These are phyloP conservation scores for Meloidogyne floridensis DNA, from an alignment of 1,140 invertebrate genomes.

Conservation along the genomic window DNA sequence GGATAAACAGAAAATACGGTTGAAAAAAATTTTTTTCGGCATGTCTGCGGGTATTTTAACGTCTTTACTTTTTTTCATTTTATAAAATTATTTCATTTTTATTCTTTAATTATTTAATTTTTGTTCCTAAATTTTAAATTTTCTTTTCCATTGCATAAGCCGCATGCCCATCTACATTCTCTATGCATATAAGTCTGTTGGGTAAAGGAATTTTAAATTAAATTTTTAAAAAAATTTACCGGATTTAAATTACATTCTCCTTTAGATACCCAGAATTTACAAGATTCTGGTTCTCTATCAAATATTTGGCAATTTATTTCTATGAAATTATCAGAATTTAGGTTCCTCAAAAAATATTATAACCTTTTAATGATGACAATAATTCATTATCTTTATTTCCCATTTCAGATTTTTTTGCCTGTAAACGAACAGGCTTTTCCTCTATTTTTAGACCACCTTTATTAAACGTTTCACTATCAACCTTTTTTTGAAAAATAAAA, in stretches of 20 bases:
- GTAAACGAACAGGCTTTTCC: neutral
- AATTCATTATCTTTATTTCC: neutral
- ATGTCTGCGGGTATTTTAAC: too few species aligned
- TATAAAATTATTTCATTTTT: too few species aligned
- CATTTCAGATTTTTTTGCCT: neutral
- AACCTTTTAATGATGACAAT: neutral
- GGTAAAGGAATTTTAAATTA: neutral
- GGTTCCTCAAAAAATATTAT: neutral
- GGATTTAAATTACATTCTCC: constrained; percentile 17
- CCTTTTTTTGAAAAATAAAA: neutral
- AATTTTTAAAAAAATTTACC: neutral
- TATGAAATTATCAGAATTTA: neutral
- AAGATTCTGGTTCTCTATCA: constrained; percentile 11
- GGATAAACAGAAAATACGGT: too few species aligned
- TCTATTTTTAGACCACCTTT: neutral
- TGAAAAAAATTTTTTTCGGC: too few species aligned
- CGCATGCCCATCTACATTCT: constrained; percentile 13
- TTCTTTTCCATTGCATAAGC: constrained; percentile 12
- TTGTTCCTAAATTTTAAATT: neutral
- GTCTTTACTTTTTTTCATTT: too few species aligned
- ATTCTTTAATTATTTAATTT: neutral
- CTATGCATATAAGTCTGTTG: neutral
- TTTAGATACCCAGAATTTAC: constrained; percentile 8
- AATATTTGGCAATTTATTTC: neutral
- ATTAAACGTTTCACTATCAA: neutral